A percentile compares a stretch with the other conserved stretches of the same genome.
phyloP scores from a whole-genome alignment of 2,888 invertebrate genomes.

The Cryptocephalus primarius region DNA sequence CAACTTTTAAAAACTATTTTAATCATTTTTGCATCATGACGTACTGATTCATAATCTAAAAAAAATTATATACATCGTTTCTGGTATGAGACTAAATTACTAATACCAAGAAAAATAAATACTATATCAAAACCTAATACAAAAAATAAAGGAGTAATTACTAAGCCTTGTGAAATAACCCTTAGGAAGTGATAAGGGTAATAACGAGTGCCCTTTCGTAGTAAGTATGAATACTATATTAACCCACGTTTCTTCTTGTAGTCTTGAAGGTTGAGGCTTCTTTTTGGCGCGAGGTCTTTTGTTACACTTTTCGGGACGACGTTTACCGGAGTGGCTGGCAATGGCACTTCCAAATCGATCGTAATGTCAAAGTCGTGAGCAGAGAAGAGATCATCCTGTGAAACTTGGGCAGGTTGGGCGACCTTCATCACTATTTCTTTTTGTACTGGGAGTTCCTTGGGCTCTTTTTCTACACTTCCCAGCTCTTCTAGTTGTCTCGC shows the following conservation, averaged over 20 bases:
- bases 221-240: slow-evolving; percentile 40
- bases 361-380: slow-evolving; percentile 92
- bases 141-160: no score
- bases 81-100: no score
- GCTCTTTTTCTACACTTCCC: slow-evolving; percentile 14
- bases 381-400: slow-evolving; percentile 42
- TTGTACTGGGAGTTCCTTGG: slow-evolving; percentile 10
- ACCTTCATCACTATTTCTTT: slow-evolving; percentile 28
- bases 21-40: no score
- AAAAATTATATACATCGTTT: no score
- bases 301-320: slow-evolving; percentile 65
- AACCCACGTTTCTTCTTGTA: slow-evolving; percentile 89
- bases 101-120: no score
- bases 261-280: slow-evolving; percentile 82
- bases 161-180: no score
- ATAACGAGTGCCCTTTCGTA: no score
- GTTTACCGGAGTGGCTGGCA: slow-evolving; percentile 59
- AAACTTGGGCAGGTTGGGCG: slow-evolving; percentile 31
- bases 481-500: slow-evolving; percentile 31
- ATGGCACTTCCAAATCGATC: slow-evolving; percentile 80
- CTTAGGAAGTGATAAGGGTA: no score
- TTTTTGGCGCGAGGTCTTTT: slow-evolving; percentile 70
- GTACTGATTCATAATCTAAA: no score
- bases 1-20: no score
- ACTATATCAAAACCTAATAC: no score